A percentile compares a stretch with the other conserved stretches of the same genome.
These are phyloP conservation scores for Hypotaenidia philippensis DNA, from an alignment of 2,797 vertebrate species.

Conservation along the genomic window DNA sequence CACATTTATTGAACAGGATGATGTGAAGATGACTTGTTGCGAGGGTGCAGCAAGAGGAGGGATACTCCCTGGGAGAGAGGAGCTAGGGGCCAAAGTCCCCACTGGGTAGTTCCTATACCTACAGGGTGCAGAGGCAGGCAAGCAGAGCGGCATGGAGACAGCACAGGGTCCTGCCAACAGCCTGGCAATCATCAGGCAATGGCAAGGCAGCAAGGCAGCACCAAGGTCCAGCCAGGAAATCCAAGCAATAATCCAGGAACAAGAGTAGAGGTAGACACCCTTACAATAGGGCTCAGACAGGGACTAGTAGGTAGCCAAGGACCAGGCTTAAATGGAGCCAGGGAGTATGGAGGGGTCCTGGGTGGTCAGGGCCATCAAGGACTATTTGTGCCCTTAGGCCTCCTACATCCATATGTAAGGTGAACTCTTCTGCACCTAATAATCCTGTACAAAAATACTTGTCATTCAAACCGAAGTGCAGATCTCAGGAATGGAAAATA, in stretches of 20 bases:
- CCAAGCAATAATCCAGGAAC: neutral
- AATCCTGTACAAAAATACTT: neutral
- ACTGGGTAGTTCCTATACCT: too few relatives aligned
- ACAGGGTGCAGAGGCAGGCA: neutral
- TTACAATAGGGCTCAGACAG: neutral
- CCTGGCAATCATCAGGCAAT: neutral
- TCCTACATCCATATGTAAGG: neutral
- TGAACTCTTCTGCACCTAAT: neutral
- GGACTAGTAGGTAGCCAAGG: too few relatives aligned
- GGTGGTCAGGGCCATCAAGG: neutral
- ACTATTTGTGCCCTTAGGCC: neutral
- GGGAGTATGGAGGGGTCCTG: neutral
- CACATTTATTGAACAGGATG: neutral
- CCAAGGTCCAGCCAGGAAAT: neutral
- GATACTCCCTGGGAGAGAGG: fast-evolving
- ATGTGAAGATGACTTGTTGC: neutral
- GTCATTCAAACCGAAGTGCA: neutral
- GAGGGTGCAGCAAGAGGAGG: neutral
- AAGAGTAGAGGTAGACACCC: neutral
- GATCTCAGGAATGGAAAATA: constrained; percentile 18
- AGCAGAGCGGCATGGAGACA: neutral
- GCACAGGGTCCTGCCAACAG: neutral
- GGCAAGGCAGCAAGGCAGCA: neutral
- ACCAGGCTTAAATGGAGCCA: neutral
- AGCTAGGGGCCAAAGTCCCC: neutral